These are phyloP conservation scores for Furcula furcula DNA, from an alignment of 2,888 invertebrate species.

Conservation along the genomic window DNA sequence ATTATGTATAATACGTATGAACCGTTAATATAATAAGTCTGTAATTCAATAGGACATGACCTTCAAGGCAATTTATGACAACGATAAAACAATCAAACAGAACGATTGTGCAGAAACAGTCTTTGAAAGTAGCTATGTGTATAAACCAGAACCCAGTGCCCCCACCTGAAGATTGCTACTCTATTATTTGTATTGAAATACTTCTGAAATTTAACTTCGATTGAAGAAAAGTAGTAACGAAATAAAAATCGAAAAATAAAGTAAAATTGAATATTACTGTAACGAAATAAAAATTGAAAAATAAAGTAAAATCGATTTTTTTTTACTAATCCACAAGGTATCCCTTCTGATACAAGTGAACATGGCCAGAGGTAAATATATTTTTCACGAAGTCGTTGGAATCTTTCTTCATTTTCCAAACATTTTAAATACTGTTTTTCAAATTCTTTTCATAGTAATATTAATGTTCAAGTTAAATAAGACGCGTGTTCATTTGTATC, in stretches of 20 bases:
- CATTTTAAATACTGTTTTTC: conserved; percentile 47
- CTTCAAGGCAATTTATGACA: no score
- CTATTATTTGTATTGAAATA: no score
- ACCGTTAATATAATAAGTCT: no score
- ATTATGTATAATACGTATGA: no score
- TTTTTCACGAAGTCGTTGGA: conserved; percentile 18
- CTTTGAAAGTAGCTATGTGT: conserved; percentile 30
- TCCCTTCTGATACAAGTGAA: conserved; percentile 52
- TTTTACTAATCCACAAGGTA: conserved; percentile 3
- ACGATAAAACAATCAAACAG: no score
- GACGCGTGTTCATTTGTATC: conserved; percentile 69
- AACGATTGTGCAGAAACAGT: conserved; percentile 44
- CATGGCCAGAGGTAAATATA: conserved; percentile 56
- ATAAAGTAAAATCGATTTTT: conserved; percentile 32
- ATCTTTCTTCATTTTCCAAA: conserved; percentile 65
- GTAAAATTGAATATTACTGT: conserved; percentile 30
- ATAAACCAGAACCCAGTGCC: conserved; percentile 43
- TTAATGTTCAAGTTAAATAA: conserved; percentile 3
- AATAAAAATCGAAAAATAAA: conserved; percentile 37
- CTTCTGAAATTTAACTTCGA: no score
- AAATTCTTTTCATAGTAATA: no score
- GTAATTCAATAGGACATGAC: conserved; percentile 19
- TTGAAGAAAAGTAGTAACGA: neutral
- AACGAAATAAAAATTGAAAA: conserved; percentile 28
- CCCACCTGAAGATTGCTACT: conserved; percentile 32